Evolutionary conservation across 2,113 vertebrate species (phyloP).

Genomic region (Eptatretus burgeri): DNA sequence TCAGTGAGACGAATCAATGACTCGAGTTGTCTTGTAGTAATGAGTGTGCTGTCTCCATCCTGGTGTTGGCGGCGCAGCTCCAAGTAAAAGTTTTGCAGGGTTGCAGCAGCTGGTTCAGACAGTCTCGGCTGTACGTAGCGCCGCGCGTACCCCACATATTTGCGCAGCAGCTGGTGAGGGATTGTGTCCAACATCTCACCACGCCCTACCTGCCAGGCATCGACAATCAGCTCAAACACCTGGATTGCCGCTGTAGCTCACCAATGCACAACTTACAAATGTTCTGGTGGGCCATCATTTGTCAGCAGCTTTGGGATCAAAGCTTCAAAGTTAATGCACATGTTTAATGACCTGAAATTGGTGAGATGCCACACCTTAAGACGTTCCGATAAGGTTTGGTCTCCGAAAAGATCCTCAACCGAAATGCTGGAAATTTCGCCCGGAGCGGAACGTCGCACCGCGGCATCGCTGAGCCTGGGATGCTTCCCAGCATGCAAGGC

Average conservation of each 20-base stretch:
- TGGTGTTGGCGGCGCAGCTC: conserved; percentile 55
- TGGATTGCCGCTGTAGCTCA: too few species aligned
- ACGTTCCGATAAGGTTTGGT: not conserved
- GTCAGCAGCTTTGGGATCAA: not conserved
- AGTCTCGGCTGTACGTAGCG: conserved; percentile 52
- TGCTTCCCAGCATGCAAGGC: conserved; percentile 38
- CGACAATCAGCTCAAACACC: too few species aligned
- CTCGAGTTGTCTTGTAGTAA: conserved; percentile 78
- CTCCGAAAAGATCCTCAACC: not conserved
- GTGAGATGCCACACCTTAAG: not conserved
- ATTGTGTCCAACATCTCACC: conserved; percentile 46
- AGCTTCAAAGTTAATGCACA: too few species aligned
- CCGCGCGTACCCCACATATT: conserved; percentile 68
- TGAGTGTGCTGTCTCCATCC: conserved; percentile 41
- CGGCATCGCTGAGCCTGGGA: conserved; percentile 18
- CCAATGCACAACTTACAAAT: too few species aligned
- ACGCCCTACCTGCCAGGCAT: conserved; percentile 21
- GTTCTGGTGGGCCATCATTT: too few species aligned
- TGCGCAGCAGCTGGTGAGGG: conserved; percentile 52
- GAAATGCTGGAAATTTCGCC: not conserved
- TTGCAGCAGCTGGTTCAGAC: conserved; percentile 41
- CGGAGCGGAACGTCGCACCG: conserved; percentile 15
- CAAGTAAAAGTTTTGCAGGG: conserved; percentile 68
- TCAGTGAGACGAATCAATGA: conserved; percentile 71
- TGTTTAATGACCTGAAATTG: too few species aligned